Conservation (phyloP, 2,797 vertebrate genomes). For the Tangara arthus region DNA sequence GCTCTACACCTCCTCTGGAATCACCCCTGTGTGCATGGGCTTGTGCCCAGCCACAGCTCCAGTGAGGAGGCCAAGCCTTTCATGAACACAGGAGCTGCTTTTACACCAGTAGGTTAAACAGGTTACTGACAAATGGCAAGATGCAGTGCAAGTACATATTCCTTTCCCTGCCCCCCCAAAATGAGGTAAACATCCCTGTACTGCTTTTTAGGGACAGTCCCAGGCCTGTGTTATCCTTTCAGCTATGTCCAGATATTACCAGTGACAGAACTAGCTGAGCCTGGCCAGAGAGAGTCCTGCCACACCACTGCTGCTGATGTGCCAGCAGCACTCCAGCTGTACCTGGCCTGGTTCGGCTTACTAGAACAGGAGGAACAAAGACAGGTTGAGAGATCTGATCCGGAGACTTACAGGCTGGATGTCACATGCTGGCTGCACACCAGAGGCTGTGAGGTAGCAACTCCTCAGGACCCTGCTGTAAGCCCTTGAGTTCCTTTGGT, state of each 20-base stretch:
- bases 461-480: not conserved
- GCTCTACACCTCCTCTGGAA: not conserved
- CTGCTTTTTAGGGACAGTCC: not conserved
- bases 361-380: not conserved
- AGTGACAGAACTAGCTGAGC: not conserved
- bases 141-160: accelerated
- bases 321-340: accelerated
- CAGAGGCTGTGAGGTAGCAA: not conserved
- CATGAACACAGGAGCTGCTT: not conserved
- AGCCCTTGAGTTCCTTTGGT: not conserved
- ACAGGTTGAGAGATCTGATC: not conserved
- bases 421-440: not conserved
- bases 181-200: not conserved
- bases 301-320: not conserved
- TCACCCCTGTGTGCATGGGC: accelerated
- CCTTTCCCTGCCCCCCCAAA: not conserved
- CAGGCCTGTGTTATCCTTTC: not conserved
- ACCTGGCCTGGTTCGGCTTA: accelerated
- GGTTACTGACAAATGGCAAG: not conserved
- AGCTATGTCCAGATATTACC: not conserved
- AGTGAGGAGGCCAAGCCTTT: not conserved
- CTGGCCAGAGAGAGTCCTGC: not conserved
- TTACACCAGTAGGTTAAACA: not conserved
- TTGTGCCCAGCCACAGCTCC: not conserved
- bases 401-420: not conserved